These are phyloP conservation scores for Cantharis lateralis DNA, from an alignment of 2,888 invertebrate genomes.

Conservation along the genomic window DNA sequence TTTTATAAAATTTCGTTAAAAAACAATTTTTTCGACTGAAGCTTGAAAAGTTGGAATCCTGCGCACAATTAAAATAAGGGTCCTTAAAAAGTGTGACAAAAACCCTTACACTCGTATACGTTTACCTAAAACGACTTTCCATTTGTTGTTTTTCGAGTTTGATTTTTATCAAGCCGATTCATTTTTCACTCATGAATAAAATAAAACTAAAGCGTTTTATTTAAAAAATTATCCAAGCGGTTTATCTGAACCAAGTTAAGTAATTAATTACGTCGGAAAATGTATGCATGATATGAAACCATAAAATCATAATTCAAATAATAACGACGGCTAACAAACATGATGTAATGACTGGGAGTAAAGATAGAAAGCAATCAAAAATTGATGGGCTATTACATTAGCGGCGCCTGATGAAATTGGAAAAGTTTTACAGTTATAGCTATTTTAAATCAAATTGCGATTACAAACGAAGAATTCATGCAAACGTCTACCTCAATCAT, in stretches of 20 bases:
- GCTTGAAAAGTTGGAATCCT: not conserved
- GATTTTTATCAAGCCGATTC: not conserved
- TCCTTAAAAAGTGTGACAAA: not conserved
- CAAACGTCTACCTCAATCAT: constrained; percentile 36
- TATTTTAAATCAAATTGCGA: constrained; percentile 44
- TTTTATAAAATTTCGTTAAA: too few relatives aligned
- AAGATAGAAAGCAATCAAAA: constrained; percentile 45
- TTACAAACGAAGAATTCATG: constrained; percentile 36
- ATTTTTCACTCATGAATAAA: not conserved
- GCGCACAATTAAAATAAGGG: not conserved
- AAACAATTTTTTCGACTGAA: not conserved
- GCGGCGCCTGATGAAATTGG: constrained; percentile 50
- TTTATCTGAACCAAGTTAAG: not conserved
- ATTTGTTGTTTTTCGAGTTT: constrained; percentile 2
- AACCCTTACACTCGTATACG: not conserved
- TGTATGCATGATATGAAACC: constrained; percentile 20
- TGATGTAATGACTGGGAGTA: constrained; percentile 21
- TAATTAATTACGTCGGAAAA: not conserved
- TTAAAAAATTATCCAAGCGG: not conserved
- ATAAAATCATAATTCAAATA: constrained; percentile 28
- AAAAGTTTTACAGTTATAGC: constrained; percentile 53
- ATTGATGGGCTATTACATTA: constrained; percentile 46
- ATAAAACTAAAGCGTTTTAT: not conserved
- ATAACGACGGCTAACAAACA: constrained; percentile 21
- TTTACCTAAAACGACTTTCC: not conserved